Base-by-base conservation (phyloP, 2,113 vertebrate species). In the Lasiurus borealis region DNA sequence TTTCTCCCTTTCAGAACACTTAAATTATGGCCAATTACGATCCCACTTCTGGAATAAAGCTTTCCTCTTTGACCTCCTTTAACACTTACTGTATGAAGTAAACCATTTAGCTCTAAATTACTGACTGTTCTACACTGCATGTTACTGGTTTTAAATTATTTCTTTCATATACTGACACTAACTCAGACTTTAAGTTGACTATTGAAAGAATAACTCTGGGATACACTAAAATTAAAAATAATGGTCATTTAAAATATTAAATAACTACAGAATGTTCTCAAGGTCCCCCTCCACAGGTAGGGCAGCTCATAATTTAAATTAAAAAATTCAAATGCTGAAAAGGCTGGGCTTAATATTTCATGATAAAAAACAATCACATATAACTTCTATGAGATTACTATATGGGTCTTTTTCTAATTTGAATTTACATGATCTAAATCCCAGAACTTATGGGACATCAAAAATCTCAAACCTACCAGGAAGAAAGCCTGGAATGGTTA, bases 131-230 rank as follows among this genome's bases (percentile, higher is more conserved):
- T 36, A 27, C 14, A 48, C 18, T 77, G 11, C 9, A 76, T 44
- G 11, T 48, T 88, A 64, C 27, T 76, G 36, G 4, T 75, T 86
- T 93, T 86, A 82, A 3, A 52, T 44, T 80, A 66, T 44, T 95
- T 69, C 23, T 87, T 86, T 81, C 5, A 90, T 21, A 44, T 6
- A 36, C 5, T 27, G 15, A 3, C 25, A 66, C 3, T 76, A 52
- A 81, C 34, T 54, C 29, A 40, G 50, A 54, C 2, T 27, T 88
- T 85, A 81, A 59, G 69, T 40, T 94, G 2, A 36, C 2, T 44
- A 71, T 19, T 46, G 21, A 77, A 27, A 78, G 21, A 92, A 29
- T 89, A 91, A 81, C 71, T 97, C n/a, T 86, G 16, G 11, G 46
- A 9, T 40, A 44, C 80, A 40, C 12, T 48, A 83, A 93, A 84